phyloP scores from a whole-genome alignment of 2,797 vertebrate genomes.

The Schizopygopsis malacanthus region DNA sequence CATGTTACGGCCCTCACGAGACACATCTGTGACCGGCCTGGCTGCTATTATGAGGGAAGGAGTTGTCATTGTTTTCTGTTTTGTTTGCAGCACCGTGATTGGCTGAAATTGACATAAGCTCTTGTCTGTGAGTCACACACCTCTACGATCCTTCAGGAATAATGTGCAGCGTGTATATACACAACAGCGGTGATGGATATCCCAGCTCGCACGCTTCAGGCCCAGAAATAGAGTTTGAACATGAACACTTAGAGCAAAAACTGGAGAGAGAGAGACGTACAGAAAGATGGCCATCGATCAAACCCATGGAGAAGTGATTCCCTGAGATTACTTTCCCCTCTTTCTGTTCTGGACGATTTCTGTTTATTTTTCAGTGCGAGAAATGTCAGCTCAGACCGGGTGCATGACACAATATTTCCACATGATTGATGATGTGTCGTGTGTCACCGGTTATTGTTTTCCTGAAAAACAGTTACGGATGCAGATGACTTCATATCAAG shows the following conservation, averaged over 20 bases:
- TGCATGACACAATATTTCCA: constrained; percentile 26
- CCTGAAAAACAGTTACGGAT: constrained; percentile 48
- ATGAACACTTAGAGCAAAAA: constrained; percentile 28
- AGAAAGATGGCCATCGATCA: constrained; percentile 52
- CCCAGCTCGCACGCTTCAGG: neutral
- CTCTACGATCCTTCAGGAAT: neutral
- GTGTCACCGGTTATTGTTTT: constrained; percentile 59
- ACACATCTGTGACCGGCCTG: neutral
- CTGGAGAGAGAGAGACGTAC: constrained; percentile 16
- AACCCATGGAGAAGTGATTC: constrained; percentile 36
- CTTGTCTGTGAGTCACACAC: neutral
- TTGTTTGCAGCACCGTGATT: neutral
- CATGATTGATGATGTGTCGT: constrained; percentile 60
- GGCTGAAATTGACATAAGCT: neutral
- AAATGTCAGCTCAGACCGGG: constrained; percentile 3
- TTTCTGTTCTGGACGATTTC: constrained; percentile 39
- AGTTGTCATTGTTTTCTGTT: neutral
- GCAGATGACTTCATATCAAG: constrained; percentile 55
- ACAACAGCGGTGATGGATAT: constrained; percentile 7
- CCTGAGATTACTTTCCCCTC: constrained; percentile 34
- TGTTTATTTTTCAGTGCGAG: constrained; percentile 45
- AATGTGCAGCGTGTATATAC: neutral
- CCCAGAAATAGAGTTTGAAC: constrained; percentile 30
- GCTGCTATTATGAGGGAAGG: neutral
- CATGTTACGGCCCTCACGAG: neutral